Conservation (phyloP, 2,888 invertebrate species). For the Rugalucina vietnamica region DNA sequence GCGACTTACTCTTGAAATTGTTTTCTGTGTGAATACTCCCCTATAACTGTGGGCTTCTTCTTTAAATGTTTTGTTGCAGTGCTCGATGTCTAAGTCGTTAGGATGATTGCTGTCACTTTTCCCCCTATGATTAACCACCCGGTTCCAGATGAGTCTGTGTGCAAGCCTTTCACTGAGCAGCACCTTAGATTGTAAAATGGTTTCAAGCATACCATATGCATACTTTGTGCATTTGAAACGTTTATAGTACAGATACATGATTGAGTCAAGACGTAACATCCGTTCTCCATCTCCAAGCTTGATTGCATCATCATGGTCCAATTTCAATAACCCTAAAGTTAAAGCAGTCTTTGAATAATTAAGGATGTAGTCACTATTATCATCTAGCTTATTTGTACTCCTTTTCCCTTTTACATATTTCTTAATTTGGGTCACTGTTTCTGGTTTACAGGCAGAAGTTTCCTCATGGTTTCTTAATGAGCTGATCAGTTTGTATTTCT, state of each 20-base stretch:
- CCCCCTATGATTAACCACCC: neutral
- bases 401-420: neutral
- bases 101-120: neutral
- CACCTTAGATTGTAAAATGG: slow-evolving; percentile 26
- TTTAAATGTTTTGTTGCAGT: slow-evolving; percentile 43
- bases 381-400: neutral
- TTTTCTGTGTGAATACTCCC: slow-evolving; percentile 37
- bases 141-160: neutral
- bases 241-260: slow-evolving; percentile 28
- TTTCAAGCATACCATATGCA: slow-evolving; percentile 45
- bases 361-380: neutral
- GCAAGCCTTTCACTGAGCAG: slow-evolving; percentile 26
- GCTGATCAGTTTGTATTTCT: slow-evolving; percentile 15
- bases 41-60: slow-evolving; percentile 39
- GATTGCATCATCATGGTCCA: slow-evolving; percentile 48
- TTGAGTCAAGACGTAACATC: slow-evolving; percentile 25
- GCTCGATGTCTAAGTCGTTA: neutral
- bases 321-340: slow-evolving; percentile 21
- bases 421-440: neutral
- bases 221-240: slow-evolving; percentile 39
- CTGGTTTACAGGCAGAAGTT: too few relatives aligned
- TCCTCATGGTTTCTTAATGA: slow-evolving; percentile 7
- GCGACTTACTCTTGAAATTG: slow-evolving; percentile 1
- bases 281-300: slow-evolving; percentile 37
- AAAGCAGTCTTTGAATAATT: slow-evolving; percentile 22